phyloP scores from a whole-genome alignment of 2,797 vertebrate genomes.

The Mionectes olivaceus region DNA sequence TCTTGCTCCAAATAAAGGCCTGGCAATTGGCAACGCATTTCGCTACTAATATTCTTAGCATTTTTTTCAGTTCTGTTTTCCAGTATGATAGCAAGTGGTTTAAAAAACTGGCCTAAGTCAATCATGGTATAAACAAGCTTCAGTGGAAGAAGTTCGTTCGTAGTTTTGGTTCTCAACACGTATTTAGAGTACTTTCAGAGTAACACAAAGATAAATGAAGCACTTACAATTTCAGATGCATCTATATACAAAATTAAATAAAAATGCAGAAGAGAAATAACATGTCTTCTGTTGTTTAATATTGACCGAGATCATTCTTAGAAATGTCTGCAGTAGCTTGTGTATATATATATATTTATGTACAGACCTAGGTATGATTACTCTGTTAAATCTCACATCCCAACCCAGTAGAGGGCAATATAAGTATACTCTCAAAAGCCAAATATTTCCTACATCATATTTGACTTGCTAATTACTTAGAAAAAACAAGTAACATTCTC shows the following conservation, averaged over 20 bases:
- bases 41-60: neutral
- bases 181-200: neutral
- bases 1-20: neutral
- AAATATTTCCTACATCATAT: neutral
- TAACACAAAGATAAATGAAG: neutral
- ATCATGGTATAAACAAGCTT: neutral
- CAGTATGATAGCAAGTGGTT: neutral
- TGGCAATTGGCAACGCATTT: neutral
- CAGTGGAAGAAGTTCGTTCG: neutral
- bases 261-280: neutral
- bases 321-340: neutral
- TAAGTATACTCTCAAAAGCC: neutral
- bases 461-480: neutral
- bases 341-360: neutral
- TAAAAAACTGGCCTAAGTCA: neutral
- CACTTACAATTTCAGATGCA: neutral
- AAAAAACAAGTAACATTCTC: neutral
- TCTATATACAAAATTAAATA: neutral
- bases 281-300: neutral
- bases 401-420: slow-evolving; percentile 58
- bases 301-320: neutral
- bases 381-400: neutral
- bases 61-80: neutral
- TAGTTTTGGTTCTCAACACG: neutral
- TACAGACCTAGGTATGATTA: neutral